Evolutionary conservation across 2,797 vertebrate genomes (phyloP), one percentile per base, ranked within the genome.

Genomic region (Pteropus rufus): DNA sequence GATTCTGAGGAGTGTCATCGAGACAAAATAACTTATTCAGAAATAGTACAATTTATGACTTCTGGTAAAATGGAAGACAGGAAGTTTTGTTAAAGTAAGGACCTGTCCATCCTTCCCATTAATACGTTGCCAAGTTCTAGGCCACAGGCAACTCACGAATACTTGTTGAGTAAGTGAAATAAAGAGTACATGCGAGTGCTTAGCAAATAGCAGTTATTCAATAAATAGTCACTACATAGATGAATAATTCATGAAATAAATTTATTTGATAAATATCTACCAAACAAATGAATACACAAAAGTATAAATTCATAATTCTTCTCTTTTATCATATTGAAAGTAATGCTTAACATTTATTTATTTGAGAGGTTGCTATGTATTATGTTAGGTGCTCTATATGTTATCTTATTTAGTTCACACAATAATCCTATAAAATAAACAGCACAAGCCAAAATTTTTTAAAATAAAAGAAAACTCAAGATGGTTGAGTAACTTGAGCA

Each of bases 251-350:
- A 64, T 58, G 14, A 52, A 83, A 82, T 52, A 0, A 84, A 82
- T 70, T 75, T 81, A 90, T 79, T 89, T 36, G 89, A 64, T 69
- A 94, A 88, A 79, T 73, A 91, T 86, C 93, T 95, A 81, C 18
- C 46, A 96, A 86, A 80, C 84, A 49, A 92, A 95, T 26, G 15
- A 70, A 93, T 52, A 69, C 2, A 73, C 64, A 10, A 72, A 88
- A 85, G 21, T 72, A 58, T 11, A 84, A 76, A 41, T 77, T 64
- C 91, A 46, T 58, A 86, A 91, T 52, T 87, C 23, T 84, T 81
- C 23, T 89, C 26, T 72, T 89, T 41, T 60, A 60, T 15, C 18
- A 83, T 85, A 16, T 85, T 81, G 73, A 87, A 92, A 83, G 34
- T 82, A 89, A 79, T 84, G n/a, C 10, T 92, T 75, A 52, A 70